Conservation (phyloP, 2,888 invertebrate species). For the Tenthredo notha region DNA sequence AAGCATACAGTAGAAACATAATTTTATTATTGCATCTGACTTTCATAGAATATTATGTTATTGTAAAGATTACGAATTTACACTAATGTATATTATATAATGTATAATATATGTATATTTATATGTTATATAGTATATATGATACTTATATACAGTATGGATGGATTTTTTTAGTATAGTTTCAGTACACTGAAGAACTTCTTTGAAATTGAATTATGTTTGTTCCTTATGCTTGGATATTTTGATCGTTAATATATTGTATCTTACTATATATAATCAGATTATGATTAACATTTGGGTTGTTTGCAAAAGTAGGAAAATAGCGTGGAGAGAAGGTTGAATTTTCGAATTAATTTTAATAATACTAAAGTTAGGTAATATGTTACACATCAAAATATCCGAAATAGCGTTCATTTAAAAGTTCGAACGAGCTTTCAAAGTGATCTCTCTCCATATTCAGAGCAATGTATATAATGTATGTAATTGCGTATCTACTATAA, state of each 20-base stretch:
- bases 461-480: not conserved
- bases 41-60: not conserved
- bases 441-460: not conserved
- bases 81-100: slow-evolving; percentile 25
- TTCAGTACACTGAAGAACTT: slow-evolving; percentile 47
- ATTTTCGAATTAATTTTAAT: slow-evolving; percentile 28
- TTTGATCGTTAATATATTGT: not conserved
- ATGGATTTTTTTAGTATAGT: slow-evolving; percentile 47
- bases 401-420: not conserved
- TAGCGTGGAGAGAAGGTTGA: slow-evolving; percentile 59
- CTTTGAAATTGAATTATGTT: slow-evolving; percentile 26
- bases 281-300: slow-evolving; percentile 28
- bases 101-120: slow-evolving; percentile 32
- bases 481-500: slow-evolving; percentile 10
- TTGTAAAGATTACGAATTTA: slow-evolving; percentile 36
- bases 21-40: slow-evolving; percentile 32
- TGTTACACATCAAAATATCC: slow-evolving; percentile 8
- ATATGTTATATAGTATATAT: not conserved
- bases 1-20: slow-evolving; percentile 22
- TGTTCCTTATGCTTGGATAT: not conserved
- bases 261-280: slow-evolving; percentile 28
- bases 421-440: not conserved
- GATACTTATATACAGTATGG: slow-evolving; percentile 38
- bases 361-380: not conserved
- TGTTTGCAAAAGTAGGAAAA: slow-evolving; percentile 72